These are phyloP conservation scores for Hylaeus volcanicus DNA, from an alignment of 1,140 invertebrate genomes.

Conservation along the genomic window DNA sequence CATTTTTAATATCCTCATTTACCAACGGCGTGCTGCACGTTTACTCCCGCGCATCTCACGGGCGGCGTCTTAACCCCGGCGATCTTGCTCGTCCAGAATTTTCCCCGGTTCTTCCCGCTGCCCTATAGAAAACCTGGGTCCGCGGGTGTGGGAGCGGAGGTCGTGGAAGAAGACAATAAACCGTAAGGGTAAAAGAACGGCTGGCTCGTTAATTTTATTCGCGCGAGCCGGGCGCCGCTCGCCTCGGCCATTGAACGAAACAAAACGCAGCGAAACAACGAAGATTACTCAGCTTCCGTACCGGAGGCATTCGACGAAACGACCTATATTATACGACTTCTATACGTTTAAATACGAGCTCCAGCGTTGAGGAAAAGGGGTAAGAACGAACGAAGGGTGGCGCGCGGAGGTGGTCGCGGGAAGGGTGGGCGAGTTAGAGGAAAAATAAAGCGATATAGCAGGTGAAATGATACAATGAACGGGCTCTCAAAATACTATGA, in stretches of 20 bases:
- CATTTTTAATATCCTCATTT: slow-evolving; percentile 3
- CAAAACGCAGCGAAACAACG: slow-evolving; percentile 52
- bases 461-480: slow-evolving; percentile 38
- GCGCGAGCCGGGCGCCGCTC: slow-evolving; percentile 13
- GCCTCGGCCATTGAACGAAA: slow-evolving; percentile 36
- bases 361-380: background rate
- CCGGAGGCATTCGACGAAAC: slow-evolving; percentile 48
- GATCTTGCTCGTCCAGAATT: slow-evolving; percentile 1
- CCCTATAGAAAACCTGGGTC: background rate
- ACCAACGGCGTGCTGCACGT: background rate
- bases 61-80: background rate
- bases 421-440: background rate
- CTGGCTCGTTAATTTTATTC: slow-evolving; percentile 52
- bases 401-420: background rate
- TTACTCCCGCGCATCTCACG: background rate
- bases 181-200: slow-evolving; percentile 35
- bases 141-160: background rate
- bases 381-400: background rate
- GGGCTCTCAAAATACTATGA: slow-evolving; percentile 40
- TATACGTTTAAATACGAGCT: too few species aligned
- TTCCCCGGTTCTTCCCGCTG: background rate
- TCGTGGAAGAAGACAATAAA: slow-evolving; percentile 35
- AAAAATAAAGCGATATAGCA: slow-evolving; percentile 12
- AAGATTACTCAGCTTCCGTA: slow-evolving; percentile 48
- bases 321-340: slow-evolving; percentile 48